Base-by-base conservation (phyloP, 2,888 invertebrate species). In the Pristionchus exspectatus region DNA sequence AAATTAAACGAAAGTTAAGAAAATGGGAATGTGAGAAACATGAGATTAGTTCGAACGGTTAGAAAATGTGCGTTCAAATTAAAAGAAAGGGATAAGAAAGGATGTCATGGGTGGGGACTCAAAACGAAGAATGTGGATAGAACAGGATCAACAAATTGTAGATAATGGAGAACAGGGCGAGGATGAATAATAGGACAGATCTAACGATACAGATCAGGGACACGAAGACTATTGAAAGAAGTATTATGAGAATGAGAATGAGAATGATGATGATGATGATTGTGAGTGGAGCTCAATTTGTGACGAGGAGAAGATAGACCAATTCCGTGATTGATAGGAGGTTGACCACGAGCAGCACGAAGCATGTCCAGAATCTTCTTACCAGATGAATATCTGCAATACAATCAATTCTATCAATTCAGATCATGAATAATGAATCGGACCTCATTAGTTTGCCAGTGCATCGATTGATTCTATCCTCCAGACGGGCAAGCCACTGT, bases 291-390 rank as follows among this genome's bases (percentile, higher is more conserved):
- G 18, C 18, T 24, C n/a, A 66, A 27, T n/a, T 21, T 72, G 14
- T 44, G 38, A 44, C 44, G 77, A 77, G 38, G 77, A 44, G 77
- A 44, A 38, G 38, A 38, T 4, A 24, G 44, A n/a, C 14, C 24
- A 18, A n/a, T 21, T 27, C 38, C 66, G 66, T 44, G 44, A 44
- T n/a, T 66, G 66, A 86, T 86, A 4, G 66, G 27, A 66, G 38
- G 38, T 12, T 66, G 63, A 38, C 86, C 86, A 86, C 63, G 66
- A 38, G 72, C 74, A n/a, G 74, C 21, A 27, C 87, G 88, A 14
- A 92, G 89, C n/a, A 91, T 91, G 44, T 92, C 92, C 87, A 93
- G 77, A 84, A 94, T 94, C 90, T 94, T 94, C 91, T 94, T 94
- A 54, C 94, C 94, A 4, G 93, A 93, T 9, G 93, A 94, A 90